Evolutionary conservation across 1,140 invertebrate genomes (phyloP).

Genomic region (Lepidurus couesii): DNA sequence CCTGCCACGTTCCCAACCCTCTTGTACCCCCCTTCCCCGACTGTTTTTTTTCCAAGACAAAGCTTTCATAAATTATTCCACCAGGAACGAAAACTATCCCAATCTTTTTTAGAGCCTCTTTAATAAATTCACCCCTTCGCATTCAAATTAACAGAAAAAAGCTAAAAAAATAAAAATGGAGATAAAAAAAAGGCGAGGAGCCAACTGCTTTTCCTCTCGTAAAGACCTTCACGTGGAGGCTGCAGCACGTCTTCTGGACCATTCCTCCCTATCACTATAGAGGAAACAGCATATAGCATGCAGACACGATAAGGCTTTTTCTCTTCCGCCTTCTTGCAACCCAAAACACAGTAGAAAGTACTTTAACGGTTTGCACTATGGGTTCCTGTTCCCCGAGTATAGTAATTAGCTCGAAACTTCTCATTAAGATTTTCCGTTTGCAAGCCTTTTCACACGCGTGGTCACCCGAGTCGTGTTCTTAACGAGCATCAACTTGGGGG

Average conservation of each 20-base stretch:
- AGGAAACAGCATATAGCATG: no score
- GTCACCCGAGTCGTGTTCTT: constrained; percentile 1
- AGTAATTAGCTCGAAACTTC: neutral
- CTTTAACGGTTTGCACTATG: neutral
- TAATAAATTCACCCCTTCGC: neutral
- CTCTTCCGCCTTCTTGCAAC: no score
- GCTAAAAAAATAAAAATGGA: neutral
- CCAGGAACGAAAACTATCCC: neutral
- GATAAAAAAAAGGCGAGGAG: neutral
- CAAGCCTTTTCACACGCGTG: constrained; percentile 13
- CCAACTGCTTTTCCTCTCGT: no score
- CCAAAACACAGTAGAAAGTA: neutral
- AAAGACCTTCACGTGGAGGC: no score
- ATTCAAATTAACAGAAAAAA: neutral
- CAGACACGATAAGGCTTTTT: no score
- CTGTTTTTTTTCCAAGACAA: neutral
- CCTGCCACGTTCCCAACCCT: neutral
- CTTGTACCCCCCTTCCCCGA: neutral
- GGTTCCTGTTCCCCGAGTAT: neutral
- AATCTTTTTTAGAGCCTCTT: neutral
- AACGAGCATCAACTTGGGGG: neutral
- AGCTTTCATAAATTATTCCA: neutral
- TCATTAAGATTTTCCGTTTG: constrained; percentile 15
- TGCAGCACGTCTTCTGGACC: no score
- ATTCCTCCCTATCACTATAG: no score